These are phyloP conservation scores for Girardia tigrina DNA, from an alignment of 2,888 invertebrate species.

Conservation along the genomic window DNA sequence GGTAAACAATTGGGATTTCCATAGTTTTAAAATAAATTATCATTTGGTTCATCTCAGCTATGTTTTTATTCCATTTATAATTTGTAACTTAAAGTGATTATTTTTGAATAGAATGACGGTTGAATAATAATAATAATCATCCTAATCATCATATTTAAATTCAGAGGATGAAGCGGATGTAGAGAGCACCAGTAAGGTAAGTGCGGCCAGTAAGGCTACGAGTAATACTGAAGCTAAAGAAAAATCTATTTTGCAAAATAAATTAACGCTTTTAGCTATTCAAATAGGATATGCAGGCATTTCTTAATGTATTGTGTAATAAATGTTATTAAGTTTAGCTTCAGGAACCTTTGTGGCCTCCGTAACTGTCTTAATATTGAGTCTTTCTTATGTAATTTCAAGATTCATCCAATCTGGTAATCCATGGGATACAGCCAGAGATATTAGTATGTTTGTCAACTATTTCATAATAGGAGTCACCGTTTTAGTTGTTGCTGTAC, in stretches of 20 bases:
- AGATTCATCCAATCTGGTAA: constrained; percentile 61
- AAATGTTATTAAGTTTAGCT: constrained; percentile 33
- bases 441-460: constrained; percentile 79
- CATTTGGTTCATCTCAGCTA: too few relatives aligned
- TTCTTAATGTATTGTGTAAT: neutral
- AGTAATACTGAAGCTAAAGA: constrained; percentile 48
- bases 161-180: too few relatives aligned
- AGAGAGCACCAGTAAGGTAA: constrained; percentile 26
- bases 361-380: constrained; percentile 83
- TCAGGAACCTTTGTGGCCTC: constrained; percentile 72
- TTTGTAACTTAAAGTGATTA: too few relatives aligned
- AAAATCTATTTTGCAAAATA: constrained; percentile 93
- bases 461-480: constrained; percentile 99
- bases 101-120: too few relatives aligned
- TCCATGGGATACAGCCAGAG: constrained; percentile 53
- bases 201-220: neutral
- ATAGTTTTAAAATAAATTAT: too few relatives aligned
- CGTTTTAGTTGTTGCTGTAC: constrained; percentile 94
- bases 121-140: too few relatives aligned
- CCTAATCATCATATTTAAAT: too few relatives aligned
- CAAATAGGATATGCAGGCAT: constrained; percentile 91
- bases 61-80: too few relatives aligned
- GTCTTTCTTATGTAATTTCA: constrained; percentile 79
- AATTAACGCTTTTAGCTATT: constrained; percentile 90
- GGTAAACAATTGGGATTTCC: too few relatives aligned